Base-by-base conservation (phyloP, 2,888 invertebrate species). In the Spialia ferax region DNA sequence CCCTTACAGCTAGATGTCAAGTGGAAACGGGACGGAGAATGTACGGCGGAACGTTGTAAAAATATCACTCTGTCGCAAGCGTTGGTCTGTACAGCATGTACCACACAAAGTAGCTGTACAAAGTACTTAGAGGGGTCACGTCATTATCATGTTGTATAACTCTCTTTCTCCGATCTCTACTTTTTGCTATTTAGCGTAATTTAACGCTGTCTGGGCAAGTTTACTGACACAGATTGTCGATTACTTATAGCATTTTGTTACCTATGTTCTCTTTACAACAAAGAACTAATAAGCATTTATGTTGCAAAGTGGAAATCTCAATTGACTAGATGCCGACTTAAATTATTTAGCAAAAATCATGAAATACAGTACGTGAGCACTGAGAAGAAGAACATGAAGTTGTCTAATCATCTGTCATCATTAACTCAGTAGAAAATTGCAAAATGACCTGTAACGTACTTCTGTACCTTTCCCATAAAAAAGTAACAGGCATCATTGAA, bases 141-240 rank as follows among this genome's bases (percentile, higher is more conserved):
- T 83, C 79, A 77, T n/a, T 77, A 79, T 78, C 75, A 80, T 74
- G 75, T 79, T 79, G 86, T 85, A 78, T 87, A 92, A 79, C 87
- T 92, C 92, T 92, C 89, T 88, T 91, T 54, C 54, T 54, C 54
- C 13, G 88, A 79, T 82, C 82, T 88, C 87, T 90, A 84, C 89
- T 88, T 84, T 87, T 87, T 29, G 20, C 13, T 42, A 23, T 15
- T 7, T 42, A 15, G 87, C 18, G 20, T n/a, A 26, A 22, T 22
- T 8, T 57, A 15, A 38, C 8, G 38, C 38, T 38, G 38, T n/a
- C n/a, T 38, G n/a, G n/a, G n/a, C 10, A 32, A 10, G 38, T 38
- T 38, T 38, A 38, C n/a, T n/a, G 1, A 18, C 10, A 8, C 18
- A 45, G 2, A 45, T 45, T 18, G 3, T 38, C 15, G n/a, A 15